Evolutionary conservation across 2,113 vertebrate species (phyloP).

Genomic region (Callipepla californica): DNA sequence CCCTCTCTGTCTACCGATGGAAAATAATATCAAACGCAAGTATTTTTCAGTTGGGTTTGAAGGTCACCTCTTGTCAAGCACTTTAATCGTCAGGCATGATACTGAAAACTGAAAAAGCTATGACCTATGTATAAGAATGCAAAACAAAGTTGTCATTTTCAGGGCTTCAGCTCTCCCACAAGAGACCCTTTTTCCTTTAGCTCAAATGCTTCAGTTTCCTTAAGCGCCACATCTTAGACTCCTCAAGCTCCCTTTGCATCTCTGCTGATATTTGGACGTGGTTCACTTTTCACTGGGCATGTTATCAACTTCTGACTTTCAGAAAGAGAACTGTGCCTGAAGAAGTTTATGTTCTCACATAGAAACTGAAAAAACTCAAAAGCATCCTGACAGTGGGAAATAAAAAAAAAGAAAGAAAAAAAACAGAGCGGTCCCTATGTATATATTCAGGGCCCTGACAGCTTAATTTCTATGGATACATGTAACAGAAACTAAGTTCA

Average conservation of each 20-base stretch:
- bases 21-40: not conserved
- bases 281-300: not conserved
- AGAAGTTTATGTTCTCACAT: not conserved
- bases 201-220: not conserved
- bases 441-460: not conserved
- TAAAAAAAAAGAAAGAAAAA: not conserved
- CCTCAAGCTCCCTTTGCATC: not conserved
- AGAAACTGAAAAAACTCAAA: not conserved
- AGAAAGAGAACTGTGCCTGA: not conserved
- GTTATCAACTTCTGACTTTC: not conserved
- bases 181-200: not conserved
- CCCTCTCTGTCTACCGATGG: not conserved
- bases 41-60: not conserved
- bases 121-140: not conserved
- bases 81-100: not conserved
- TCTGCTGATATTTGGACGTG: not conserved
- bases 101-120: not conserved
- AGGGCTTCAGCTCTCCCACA: not conserved
- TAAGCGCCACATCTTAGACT: not conserved
- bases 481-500: not conserved
- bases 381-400: not conserved
- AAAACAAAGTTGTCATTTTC: not conserved
- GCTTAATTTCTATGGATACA: not conserved
- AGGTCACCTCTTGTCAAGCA: not conserved
- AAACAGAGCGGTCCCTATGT: not conserved